A percentile compares a stretch with the other conserved stretches of the same genome.
Conservation (phyloP, 2,888 invertebrate species). For the Strigamia transsilvanica region DNA sequence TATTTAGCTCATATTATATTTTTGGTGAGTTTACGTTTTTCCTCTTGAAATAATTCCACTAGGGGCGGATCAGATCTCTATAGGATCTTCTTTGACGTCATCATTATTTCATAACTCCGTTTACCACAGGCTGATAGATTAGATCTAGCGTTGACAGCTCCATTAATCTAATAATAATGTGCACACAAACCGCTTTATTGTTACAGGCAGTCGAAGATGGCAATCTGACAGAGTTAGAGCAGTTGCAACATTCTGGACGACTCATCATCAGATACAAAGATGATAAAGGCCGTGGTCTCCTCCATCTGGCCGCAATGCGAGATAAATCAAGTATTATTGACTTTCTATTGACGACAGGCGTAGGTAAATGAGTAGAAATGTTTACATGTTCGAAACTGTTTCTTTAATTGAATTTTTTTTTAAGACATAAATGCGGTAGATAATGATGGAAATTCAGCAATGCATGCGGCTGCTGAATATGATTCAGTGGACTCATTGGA, state of each 20-base stretch:
- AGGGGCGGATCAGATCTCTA: no score
- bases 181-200: not conserved
- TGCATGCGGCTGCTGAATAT: slow-evolving; percentile 81
- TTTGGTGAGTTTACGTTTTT: not conserved
- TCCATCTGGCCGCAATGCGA: slow-evolving; percentile 81
- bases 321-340: slow-evolving; percentile 79
- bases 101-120: no score
- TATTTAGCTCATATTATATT: no score
- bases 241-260: slow-evolving; percentile 77
- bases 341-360: slow-evolving; percentile 77
- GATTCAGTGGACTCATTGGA: slow-evolving; percentile 77
- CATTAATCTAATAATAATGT: no score
- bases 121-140: no score
- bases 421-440: slow-evolving; percentile 79
- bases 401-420: slow-evolving; percentile 25
- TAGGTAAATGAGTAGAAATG: slow-evolving; percentile 68
- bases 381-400: not conserved
- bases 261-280: slow-evolving; percentile 76
- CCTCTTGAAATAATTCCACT: no score
- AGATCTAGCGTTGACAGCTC: no score
- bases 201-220: slow-evolving; percentile 83
- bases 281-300: slow-evolving; percentile 76
- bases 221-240: slow-evolving; percentile 80
- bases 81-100: no score
- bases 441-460: slow-evolving; percentile 79